A percentile compares a stretch with the other conserved stretches of the same genome.
These are phyloP conservation scores for Temnothorax rugatulus DNA, from an alignment of 2,888 invertebrate species.

Conservation along the genomic window DNA sequence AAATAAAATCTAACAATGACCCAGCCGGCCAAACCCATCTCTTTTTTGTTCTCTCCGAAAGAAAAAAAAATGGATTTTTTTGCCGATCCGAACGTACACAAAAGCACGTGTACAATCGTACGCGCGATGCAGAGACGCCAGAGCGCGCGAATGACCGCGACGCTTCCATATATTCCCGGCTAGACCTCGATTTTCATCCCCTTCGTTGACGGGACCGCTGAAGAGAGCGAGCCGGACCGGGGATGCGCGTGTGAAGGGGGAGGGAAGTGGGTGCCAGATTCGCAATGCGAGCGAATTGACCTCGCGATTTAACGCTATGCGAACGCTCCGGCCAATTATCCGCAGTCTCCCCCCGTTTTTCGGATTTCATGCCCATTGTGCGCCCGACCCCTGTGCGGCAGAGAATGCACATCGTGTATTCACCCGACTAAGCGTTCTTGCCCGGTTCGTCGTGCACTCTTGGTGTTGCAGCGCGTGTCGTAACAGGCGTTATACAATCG, in stretches of 20 bases:
- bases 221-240: slow-evolving; percentile 9
- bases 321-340: slow-evolving; percentile 80
- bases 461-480: slow-evolving; percentile 48
- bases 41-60: slow-evolving; percentile 45
- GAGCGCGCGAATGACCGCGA: slow-evolving; percentile 65
- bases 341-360: slow-evolving; percentile 76
- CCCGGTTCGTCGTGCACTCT: slow-evolving; percentile 47
- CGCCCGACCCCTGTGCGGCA: slow-evolving; percentile 63
- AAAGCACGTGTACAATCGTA: slow-evolving; percentile 69
- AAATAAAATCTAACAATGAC: slow-evolving; percentile 68
- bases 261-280: slow-evolving; percentile 65
- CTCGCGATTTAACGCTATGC: slow-evolving; percentile 80
- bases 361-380: slow-evolving; percentile 77
- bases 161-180: slow-evolving; percentile 70
- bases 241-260: slow-evolving; percentile 15
- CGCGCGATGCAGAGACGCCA: slow-evolving; percentile 55
- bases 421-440: slow-evolving; percentile 49
- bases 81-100: slow-evolving; percentile 61
- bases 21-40: not conserved
- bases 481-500: slow-evolving; percentile 53
- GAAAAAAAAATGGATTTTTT: slow-evolving; percentile 53
- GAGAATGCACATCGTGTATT: slow-evolving; percentile 59
- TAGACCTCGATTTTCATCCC: slow-evolving; percentile 76
- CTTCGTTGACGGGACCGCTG: slow-evolving; percentile 43
- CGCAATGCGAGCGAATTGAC: slow-evolving; percentile 76